Percentiles rank a stretch among this genome's conserved stretches.
phyloP scores from a whole-genome alignment of 2,113 vertebrate genomes.

The Lucifuga dentata region DNA sequence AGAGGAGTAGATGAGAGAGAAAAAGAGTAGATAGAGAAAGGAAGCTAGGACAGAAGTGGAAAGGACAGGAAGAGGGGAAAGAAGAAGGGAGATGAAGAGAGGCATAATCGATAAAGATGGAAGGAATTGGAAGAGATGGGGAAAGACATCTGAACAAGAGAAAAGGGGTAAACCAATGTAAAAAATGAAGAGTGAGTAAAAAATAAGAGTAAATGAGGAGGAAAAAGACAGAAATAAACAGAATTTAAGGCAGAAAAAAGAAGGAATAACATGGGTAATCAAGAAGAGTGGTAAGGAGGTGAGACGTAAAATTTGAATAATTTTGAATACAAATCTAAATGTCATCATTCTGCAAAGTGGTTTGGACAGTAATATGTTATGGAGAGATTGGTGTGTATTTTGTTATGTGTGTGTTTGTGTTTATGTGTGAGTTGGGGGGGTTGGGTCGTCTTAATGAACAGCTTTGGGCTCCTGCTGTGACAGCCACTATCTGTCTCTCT shows the following conservation, averaged over 20 bases:
- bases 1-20: neutral
- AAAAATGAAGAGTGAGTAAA: neutral
- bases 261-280: neutral
- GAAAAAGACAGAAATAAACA: neutral
- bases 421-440: constrained; percentile 45
- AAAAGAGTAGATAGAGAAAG: neutral
- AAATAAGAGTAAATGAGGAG: neutral
- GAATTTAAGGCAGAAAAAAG: neutral
- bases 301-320: constrained; percentile 3
- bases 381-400: constrained; percentile 23
- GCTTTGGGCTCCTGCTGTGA: constrained; percentile 54
- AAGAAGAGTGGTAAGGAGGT: constrained; percentile 1
- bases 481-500: constrained; percentile 51
- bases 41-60: neutral
- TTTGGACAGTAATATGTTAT: constrained; percentile 33
- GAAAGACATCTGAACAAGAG: neutral
- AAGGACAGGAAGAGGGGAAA: neutral
- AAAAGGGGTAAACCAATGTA: neutral
- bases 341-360: constrained; percentile 22
- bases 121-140: constrained; percentile 16
- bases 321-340: constrained; percentile 41
- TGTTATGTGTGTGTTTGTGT: constrained; percentile 10
- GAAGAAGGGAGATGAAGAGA: neutral
- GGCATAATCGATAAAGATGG: neutral
- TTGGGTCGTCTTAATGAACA: constrained; percentile 58